These are phyloP conservation scores for Scolopax bukidnonensis DNA, from an alignment of 2,797 vertebrate species.

Conservation along the genomic window DNA sequence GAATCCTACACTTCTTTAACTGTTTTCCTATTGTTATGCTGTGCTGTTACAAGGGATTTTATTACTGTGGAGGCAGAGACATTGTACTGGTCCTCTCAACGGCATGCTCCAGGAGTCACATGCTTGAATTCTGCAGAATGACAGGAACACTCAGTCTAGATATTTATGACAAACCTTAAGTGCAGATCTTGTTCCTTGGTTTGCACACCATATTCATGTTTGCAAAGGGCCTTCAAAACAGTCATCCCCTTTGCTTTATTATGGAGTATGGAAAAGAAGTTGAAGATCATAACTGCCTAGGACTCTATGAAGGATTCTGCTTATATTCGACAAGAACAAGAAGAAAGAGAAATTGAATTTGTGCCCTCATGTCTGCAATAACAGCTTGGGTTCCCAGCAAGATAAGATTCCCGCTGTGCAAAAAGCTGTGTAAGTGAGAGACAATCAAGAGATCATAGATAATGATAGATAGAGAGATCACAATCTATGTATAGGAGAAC, in stretches of 20 bases:
- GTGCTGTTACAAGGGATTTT: background rate
- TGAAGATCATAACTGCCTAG: background rate
- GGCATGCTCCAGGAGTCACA: background rate
- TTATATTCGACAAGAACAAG: background rate
- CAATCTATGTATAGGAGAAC: background rate
- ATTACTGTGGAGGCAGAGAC: background rate
- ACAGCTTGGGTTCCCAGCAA: background rate
- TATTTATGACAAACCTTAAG: background rate
- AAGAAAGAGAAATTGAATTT: background rate
- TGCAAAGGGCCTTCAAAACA: background rate
- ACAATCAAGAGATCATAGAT: background rate
- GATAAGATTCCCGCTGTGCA: background rate
- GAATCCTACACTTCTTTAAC: background rate
- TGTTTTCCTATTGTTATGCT: background rate
- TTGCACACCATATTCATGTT: background rate
- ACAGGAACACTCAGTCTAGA: background rate
- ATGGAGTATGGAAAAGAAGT: background rate
- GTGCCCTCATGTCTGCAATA: background rate
- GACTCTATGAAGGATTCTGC: background rate
- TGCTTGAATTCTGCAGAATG: fast-evolving
- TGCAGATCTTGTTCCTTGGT: background rate
- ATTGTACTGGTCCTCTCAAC: background rate
- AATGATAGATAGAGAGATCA: background rate
- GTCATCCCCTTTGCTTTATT: background rate
- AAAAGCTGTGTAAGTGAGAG: background rate